Evolutionary conservation across 2,113 vertebrate species (phyloP).

Genomic region (Sturnus vulgaris): DNA sequence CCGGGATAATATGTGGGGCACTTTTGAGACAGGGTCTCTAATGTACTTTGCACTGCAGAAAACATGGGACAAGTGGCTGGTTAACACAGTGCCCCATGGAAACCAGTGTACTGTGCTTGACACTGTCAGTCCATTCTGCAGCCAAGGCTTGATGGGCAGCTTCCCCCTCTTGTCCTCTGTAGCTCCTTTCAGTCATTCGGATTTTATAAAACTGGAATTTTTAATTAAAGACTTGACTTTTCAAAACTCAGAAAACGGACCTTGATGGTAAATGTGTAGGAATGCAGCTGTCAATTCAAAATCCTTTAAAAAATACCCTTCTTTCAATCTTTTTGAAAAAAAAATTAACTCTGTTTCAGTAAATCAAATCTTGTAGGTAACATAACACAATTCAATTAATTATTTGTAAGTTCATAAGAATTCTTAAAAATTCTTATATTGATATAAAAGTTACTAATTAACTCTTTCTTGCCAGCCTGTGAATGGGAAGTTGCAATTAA

Average conservation of each 20-base stretch:
- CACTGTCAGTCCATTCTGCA: neutral
- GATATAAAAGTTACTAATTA: neutral
- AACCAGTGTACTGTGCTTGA: neutral
- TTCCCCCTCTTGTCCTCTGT: neutral
- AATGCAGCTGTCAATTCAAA: neutral
- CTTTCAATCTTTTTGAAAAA: neutral
- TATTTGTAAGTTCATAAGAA: neutral
- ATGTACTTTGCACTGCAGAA: neutral
- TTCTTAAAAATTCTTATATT: neutral
- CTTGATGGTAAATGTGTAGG: neutral
- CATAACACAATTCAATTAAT: neutral
- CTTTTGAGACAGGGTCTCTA: neutral
- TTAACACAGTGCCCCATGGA: neutral
- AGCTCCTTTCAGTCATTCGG: neutral
- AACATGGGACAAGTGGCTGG: neutral
- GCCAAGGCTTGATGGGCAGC: neutral
- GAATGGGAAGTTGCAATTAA: neutral
- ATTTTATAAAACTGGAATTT: neutral
- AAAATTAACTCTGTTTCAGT: neutral
- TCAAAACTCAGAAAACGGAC: neutral
- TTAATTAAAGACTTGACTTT: neutral
- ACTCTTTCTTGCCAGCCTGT: neutral
- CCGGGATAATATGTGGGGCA: no score
- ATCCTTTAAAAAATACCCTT: neutral
- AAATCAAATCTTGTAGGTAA: neutral